Percentiles rank a stretch among this genome's conserved stretches.
phyloP scores from a whole-genome alignment of 2,113 vertebrate species.

The Ahaetulla prasina region DNA sequence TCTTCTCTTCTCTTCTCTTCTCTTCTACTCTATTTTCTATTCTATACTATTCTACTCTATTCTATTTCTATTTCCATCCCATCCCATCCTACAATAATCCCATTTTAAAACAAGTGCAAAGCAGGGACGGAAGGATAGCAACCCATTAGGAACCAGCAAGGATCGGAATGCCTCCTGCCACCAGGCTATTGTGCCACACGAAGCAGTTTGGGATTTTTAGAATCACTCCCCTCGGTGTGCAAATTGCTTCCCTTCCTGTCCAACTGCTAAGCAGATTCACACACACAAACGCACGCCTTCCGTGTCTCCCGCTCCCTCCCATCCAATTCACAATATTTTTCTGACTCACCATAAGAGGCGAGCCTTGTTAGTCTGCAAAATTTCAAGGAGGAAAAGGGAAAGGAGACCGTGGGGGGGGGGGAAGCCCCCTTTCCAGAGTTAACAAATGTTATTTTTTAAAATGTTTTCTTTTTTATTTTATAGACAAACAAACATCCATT shows the following conservation, averaged over 20 bases:
- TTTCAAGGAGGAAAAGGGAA: background rate
- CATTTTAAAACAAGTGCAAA: background rate
- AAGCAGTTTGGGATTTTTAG: background rate
- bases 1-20: too few relatives aligned
- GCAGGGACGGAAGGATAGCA: background rate
- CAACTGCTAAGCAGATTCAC: background rate
- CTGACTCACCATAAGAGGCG: background rate
- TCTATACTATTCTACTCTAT: too few relatives aligned
- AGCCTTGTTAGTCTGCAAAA: background rate
- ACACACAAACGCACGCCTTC: background rate
- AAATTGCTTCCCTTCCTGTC: background rate
- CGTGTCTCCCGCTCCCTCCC: background rate
- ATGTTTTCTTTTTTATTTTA: too few relatives aligned
- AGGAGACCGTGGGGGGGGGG: too few relatives aligned
- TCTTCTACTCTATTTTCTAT: too few relatives aligned
- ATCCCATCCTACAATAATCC: background rate
- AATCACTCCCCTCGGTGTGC: background rate
- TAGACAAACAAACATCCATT: too few relatives aligned
- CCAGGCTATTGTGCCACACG: background rate
- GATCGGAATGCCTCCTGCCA: background rate
- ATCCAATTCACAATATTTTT: background rate
- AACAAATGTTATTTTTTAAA: too few relatives aligned
- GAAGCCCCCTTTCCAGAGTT: background rate
- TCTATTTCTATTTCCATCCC: too few relatives aligned
- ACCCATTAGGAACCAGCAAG: background rate